Percentiles rank a stretch among this genome's conserved stretches.
Evolutionary conservation across 2,797 vertebrate genomes (phyloP).

Genomic region (Odontamblyopus lacepedii): DNA sequence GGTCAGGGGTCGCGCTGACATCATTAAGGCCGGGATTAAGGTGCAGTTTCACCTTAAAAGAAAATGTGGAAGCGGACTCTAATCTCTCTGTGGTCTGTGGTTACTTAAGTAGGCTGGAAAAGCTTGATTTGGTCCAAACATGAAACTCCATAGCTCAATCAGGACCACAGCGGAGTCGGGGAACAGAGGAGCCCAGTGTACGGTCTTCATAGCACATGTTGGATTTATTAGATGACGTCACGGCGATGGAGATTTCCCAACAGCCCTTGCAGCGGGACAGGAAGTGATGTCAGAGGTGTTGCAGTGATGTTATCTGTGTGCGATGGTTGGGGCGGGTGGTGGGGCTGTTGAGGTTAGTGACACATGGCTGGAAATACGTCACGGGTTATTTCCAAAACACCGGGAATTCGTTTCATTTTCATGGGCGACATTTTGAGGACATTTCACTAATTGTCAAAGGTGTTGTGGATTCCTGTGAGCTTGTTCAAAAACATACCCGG

Average conservation of each 20-base stretch:
- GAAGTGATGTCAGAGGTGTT: slow-evolving; percentile 68
- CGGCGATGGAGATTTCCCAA: slow-evolving; percentile 69
- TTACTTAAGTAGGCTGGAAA: slow-evolving; percentile 30
- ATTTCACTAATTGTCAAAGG: too few relatives aligned
- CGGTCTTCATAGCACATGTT: slow-evolving; percentile 59
- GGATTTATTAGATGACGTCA: slow-evolving; percentile 76
- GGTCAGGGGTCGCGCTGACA: slow-evolving; percentile 52
- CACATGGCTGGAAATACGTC: slow-evolving; percentile 40
- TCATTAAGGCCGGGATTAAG: slow-evolving; percentile 53
- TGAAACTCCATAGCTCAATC: slow-evolving; percentile 26
- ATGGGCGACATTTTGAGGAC: too few relatives aligned
- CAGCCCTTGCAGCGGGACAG: slow-evolving; percentile 59
- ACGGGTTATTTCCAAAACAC: background rate
- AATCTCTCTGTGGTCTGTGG: slow-evolving; percentile 21
- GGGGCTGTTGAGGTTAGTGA: slow-evolving; percentile 11
- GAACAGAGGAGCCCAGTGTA: slow-evolving; percentile 22
- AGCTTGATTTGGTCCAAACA: slow-evolving; percentile 37
- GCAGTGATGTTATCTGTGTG: slow-evolving; percentile 49
- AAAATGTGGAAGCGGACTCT: slow-evolving; percentile 43
- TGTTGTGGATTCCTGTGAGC: too few relatives aligned
- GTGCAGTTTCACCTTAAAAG: slow-evolving; percentile 53
- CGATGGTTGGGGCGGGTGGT: slow-evolving; percentile 1
- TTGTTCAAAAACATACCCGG: too few relatives aligned
- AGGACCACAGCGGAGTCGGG: slow-evolving; percentile 26
- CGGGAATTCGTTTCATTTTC: background rate